Percentiles rank a stretch among this genome's conserved stretches.
phyloP scores from a whole-genome alignment of 2,797 vertebrate species.

The Dipus sagitta region DNA sequence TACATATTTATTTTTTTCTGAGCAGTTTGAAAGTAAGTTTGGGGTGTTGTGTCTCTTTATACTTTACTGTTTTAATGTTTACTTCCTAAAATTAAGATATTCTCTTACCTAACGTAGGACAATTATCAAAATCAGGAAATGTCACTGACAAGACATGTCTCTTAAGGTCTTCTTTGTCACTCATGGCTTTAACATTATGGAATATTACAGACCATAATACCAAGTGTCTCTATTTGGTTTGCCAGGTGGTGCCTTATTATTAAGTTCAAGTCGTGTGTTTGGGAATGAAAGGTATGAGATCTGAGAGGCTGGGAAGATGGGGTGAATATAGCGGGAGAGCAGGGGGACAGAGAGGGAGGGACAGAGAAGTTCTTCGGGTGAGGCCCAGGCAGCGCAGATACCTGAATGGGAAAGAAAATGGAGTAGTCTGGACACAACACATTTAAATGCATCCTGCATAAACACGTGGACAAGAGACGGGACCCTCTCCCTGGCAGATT shows the following conservation, averaged over 20 bases:
- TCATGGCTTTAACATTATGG: not conserved
- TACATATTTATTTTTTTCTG: not conserved
- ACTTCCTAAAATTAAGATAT: conserved; percentile 39
- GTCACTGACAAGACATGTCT: not conserved
- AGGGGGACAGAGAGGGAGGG: not conserved
- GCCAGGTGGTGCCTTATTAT: not conserved
- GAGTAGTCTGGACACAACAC: not conserved
- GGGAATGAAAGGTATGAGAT: not conserved
- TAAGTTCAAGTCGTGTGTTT: not conserved
- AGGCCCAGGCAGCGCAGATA: not conserved
- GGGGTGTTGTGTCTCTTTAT: not conserved
- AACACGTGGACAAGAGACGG: not conserved
- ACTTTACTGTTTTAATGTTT: not conserved
- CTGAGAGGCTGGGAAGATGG: not conserved
- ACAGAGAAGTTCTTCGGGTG: not conserved
- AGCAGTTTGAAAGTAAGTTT: conserved; percentile 17
- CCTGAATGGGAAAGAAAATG: not conserved
- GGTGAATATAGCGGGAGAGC: not conserved
- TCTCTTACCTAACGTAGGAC: not conserved
- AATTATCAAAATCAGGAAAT: conserved; percentile 47
- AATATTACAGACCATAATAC: not conserved
- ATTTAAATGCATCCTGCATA: not conserved
- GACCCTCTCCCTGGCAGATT: not conserved
- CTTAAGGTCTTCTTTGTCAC: not conserved
- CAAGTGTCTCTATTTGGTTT: not conserved